Evolutionary conservation across 2,113 vertebrate species (phyloP).

Genomic region (Psittacula cyanocephala): DNA sequence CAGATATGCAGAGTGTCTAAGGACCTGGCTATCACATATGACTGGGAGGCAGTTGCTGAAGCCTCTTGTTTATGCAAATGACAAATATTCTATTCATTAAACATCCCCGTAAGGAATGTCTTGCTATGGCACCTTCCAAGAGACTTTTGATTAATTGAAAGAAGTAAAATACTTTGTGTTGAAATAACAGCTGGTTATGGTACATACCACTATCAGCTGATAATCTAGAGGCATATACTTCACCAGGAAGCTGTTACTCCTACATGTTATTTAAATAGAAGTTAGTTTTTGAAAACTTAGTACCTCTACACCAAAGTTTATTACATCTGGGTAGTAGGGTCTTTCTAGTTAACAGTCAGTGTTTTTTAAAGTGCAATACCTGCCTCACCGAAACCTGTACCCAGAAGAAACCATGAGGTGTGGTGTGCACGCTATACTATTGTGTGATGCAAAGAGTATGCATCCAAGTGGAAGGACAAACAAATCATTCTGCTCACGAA

Average conservation of each 20-base stretch:
- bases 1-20: not conserved
- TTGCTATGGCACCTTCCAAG: not conserved
- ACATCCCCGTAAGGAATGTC: not conserved
- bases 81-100: constrained; percentile 1
- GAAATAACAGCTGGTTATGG: constrained; percentile 21
- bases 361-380: not conserved
- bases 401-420: not conserved
- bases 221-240: not conserved
- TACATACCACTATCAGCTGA: not conserved
- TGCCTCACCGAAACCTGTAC: not conserved
- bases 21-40: not conserved
- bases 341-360: not conserved
- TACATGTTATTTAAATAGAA: not conserved
- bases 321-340: not conserved
- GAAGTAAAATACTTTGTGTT: not conserved
- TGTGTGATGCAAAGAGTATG: not conserved
- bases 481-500: not conserved
- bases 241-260: not conserved
- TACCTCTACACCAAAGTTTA: not conserved
- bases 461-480: constrained; percentile 1
- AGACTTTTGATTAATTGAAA: not conserved
- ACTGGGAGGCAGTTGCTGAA: not conserved
- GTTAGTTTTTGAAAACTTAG: not conserved
- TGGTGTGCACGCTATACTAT: accelerated
- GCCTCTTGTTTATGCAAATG: not conserved